Conservation (phyloP, 2,797 vertebrate species). For the Enteromius radiatus region DNA sequence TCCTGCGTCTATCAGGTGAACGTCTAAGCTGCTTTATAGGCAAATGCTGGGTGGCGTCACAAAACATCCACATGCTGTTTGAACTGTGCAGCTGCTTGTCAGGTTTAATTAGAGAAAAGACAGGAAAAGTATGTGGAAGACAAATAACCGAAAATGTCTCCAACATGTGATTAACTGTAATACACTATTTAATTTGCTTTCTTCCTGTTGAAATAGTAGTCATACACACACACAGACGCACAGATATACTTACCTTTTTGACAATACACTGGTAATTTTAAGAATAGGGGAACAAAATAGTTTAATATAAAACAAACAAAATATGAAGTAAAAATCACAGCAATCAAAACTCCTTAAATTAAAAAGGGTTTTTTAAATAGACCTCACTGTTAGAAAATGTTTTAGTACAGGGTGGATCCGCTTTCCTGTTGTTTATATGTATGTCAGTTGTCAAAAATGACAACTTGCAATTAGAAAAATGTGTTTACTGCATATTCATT, state of each 20-base stretch:
- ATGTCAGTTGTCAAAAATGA: slow-evolving; percentile 18
- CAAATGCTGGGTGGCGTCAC: slow-evolving; percentile 40
- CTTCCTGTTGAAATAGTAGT: background rate
- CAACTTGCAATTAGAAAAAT: background rate
- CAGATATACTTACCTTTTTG: background rate
- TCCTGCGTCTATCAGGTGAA: slow-evolving; percentile 35
- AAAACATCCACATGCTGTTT: slow-evolving; percentile 43
- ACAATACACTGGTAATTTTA: background rate
- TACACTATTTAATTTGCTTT: background rate
- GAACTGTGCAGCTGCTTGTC: slow-evolving; percentile 43
- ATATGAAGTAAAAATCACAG: background rate
- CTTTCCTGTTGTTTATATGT: slow-evolving; percentile 1
- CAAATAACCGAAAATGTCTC: slow-evolving; percentile 8
- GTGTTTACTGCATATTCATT: background rate
- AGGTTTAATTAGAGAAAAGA: slow-evolving; percentile 37
- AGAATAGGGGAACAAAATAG: background rate
- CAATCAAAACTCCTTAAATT: background rate
- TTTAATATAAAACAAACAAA: background rate
- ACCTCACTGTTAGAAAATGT: background rate
- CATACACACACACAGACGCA: background rate
- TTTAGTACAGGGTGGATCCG: slow-evolving; percentile 18
- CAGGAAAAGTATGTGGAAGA: background rate
- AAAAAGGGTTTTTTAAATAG: background rate
- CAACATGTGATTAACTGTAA: slow-evolving; percentile 19
- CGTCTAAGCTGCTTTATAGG: slow-evolving; percentile 38